A percentile compares a stretch with the other conserved stretches of the same genome.
Conservation (phyloP, 2,888 invertebrate genomes). For the Nezara viridula region DNA sequence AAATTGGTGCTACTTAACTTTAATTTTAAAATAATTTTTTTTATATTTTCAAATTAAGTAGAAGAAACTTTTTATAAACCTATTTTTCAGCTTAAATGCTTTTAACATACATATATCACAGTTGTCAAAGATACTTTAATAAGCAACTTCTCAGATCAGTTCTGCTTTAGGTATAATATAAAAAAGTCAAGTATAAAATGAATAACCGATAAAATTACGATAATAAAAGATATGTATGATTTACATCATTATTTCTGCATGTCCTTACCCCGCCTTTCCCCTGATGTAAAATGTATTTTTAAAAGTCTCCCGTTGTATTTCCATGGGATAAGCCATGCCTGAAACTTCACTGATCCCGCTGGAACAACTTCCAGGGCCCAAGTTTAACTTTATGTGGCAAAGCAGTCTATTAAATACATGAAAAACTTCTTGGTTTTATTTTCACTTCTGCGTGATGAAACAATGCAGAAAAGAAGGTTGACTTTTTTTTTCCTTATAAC, state of each 20-base stretch:
- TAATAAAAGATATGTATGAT: not conserved
- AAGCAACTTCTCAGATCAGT: no score
- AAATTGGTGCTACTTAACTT: no score
- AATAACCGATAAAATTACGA: no score
- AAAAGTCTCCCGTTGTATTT: not conserved
- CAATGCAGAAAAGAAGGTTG: not conserved
- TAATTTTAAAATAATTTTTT: no score
- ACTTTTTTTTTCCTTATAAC: not conserved
- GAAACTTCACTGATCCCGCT: slow-evolving; percentile 11
- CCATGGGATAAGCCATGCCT: slow-evolving; percentile 3
- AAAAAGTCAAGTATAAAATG: no score
- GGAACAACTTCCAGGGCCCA: not conserved
- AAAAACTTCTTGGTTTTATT: not conserved
- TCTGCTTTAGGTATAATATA: no score
- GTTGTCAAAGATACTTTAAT: no score
- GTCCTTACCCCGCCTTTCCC: not conserved
- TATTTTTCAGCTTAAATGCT: no score
- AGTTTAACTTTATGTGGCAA: slow-evolving; percentile 7
- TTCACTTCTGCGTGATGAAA: not conserved
- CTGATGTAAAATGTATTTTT: slow-evolving; percentile 34
- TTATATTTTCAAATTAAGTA: no score
- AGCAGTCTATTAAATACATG: slow-evolving; percentile 31
- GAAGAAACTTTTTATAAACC: no score
- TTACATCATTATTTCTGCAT: not conserved
- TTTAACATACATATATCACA: no score